Evolutionary conservation across 1,140 invertebrate species (phyloP), one percentile per base, ranked within the genome.

Genomic region (Spodoptera litura): DNA sequence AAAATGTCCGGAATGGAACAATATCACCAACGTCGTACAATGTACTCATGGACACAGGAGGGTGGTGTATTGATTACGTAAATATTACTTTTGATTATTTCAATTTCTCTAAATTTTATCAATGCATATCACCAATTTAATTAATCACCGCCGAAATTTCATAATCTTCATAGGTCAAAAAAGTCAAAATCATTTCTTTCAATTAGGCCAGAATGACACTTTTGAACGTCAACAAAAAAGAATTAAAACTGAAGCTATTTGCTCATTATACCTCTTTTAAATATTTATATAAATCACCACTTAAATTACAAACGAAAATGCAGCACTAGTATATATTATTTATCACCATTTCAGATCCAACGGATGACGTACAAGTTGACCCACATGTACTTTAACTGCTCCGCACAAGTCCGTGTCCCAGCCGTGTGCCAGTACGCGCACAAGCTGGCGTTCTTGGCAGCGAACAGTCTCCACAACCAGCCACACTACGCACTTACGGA

Each of bases 361-460:
- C 95, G 96, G 73, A 89, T 99, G 13, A 96, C 97, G 0, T 99
- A 98, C 92, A 99, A 99, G 92, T 93, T 99, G 87, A 98, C 98
- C 15, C 98, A 99, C 91, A 93, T 99, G 86, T 99, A 99, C 92
- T 99, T 98, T 93, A 99, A 99, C 95, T 99, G 98, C 97, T 96
- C 97, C 3, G 98, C 98, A 6, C 98, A 98, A 53, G 89, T 94
- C 35, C 95, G 98, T 75, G 98, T 99, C 56, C 98, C 99, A 6
- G 98, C 98, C 2, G 98, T 98, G 4, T 98, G 98, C 85, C 96
- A 97, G 91, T 98, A 98, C 92, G 98, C 98, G 5, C 98, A 98
- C 87, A 98, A 98, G 91, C 91, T 98, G 73, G 98, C 97, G 0
- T 97, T 96, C 85, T 94, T 98, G 4, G 96, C 98, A 11, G 98